These are phyloP conservation scores for Drosophila bocqueti DNA, from an alignment of 1,140 invertebrate genomes.

Conservation along the genomic window DNA sequence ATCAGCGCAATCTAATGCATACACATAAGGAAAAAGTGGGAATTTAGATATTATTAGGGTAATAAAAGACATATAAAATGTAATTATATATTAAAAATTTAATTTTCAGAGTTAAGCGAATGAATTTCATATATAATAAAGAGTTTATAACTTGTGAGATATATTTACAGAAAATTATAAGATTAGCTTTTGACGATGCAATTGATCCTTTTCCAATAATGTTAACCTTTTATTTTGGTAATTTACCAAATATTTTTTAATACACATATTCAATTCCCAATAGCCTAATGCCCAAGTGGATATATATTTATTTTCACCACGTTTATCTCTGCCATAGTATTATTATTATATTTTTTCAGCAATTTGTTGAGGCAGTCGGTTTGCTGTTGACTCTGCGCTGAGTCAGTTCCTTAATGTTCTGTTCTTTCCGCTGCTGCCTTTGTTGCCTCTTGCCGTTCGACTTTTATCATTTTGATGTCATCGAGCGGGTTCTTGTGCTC, in stretches of 20 bases:
- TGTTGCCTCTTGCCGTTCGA: slow-evolving; percentile 36
- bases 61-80: too few species aligned
- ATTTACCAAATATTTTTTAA: not conserved
- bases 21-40: not conserved
- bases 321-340: slow-evolving; percentile 8
- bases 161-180: not conserved
- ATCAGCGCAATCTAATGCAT: slow-evolving; percentile 28
- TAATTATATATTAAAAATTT: not conserved
- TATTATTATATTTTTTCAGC: slow-evolving; percentile 20
- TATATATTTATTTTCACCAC: slow-evolving; percentile 38
- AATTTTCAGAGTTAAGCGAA: too few species aligned
- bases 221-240: not conserved
- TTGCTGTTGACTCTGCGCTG: slow-evolving; percentile 48
- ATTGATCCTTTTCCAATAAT: not conserved
- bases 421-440: slow-evolving; percentile 32
- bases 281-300: not conserved
- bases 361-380: slow-evolving; percentile 65
- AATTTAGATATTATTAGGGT: not conserved
- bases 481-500: slow-evolving; percentile 61
- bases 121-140: not conserved
- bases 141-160: too few species aligned
- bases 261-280: not conserved
- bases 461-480: slow-evolving; percentile 68
- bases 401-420: slow-evolving; percentile 54
- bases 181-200: too few species aligned